These are phyloP conservation scores for Caenorhabditis macrosperma DNA, from an alignment of 2,888 invertebrate genomes.

Conservation along the genomic window DNA sequence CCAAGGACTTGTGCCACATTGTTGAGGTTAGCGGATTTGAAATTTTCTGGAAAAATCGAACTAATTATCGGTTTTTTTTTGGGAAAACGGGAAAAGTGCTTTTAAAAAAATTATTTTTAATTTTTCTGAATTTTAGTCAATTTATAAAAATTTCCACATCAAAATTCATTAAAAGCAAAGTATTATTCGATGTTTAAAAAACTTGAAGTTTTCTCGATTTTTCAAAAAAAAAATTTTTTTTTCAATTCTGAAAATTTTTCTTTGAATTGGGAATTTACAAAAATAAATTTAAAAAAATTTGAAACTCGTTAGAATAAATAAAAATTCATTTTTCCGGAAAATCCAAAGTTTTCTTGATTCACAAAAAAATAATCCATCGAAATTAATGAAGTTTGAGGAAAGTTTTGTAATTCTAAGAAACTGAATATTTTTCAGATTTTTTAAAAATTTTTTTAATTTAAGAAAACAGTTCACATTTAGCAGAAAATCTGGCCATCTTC, in stretches of 20 bases:
- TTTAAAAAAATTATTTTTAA: neutral
- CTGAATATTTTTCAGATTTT: neutral
- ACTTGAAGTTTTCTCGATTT: neutral
- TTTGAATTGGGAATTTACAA: too few species aligned
- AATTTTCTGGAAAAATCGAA: neutral
- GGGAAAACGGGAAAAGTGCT: neutral
- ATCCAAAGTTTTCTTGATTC: neutral
- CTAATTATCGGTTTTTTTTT: too few species aligned
- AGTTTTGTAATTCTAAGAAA: neutral
- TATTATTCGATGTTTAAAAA: too few species aligned
- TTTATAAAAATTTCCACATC: neutral
- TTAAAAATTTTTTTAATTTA: neutral
- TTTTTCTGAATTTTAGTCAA: neutral
- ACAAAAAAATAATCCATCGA: too few species aligned
- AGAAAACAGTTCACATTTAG: neutral
- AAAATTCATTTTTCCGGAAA: neutral
- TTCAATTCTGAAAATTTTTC: neutral
- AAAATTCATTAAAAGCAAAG: too few species aligned
- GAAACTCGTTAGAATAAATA: too few species aligned
- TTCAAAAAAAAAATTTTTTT: neutral
- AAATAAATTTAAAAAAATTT: too few species aligned
- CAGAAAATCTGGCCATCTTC: neutral
- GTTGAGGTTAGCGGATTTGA: conserved; percentile 46
- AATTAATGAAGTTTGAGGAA: too few species aligned
- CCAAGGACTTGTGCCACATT: conserved; percentile 62